A percentile compares a stretch with the other conserved stretches of the same genome.
Conservation (phyloP, 2,888 invertebrate genomes). For the Patella pellucida region DNA sequence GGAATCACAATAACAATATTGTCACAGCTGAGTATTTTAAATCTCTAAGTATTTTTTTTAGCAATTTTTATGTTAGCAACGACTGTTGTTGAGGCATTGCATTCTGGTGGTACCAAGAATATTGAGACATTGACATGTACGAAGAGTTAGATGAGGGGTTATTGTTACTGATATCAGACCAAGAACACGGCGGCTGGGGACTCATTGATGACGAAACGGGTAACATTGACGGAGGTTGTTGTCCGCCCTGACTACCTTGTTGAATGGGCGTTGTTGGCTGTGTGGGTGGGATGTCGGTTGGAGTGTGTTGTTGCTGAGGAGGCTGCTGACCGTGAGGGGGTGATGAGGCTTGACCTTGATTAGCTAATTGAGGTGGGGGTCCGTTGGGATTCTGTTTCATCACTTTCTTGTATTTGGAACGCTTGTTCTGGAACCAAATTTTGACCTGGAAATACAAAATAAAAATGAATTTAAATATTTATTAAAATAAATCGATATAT, state of each 20-base stretch:
- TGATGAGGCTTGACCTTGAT: slow-evolving; percentile 46
- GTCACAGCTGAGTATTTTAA: too few relatives aligned
- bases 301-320: slow-evolving; percentile 34
- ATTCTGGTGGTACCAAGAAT: slow-evolving; percentile 54
- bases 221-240: slow-evolving; percentile 33
- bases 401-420: slow-evolving; percentile 59
- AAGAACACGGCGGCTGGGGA: slow-evolving; percentile 51
- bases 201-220: slow-evolving; percentile 53
- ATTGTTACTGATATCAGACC: slow-evolving; percentile 48
- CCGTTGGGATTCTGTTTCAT: slow-evolving; percentile 52
- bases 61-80: slow-evolving; percentile 44
- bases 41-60: slow-evolving; percentile 8
- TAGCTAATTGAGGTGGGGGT: slow-evolving; percentile 28
- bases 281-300: slow-evolving; percentile 43
- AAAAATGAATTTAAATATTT: too few relatives aligned
- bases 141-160: slow-evolving; percentile 41
- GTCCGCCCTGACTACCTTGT: slow-evolving; percentile 39
- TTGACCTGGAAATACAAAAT: slow-evolving; percentile 48
- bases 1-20: too few relatives aligned
- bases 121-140: slow-evolving; percentile 53
- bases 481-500: too few relatives aligned
- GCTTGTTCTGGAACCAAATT: slow-evolving; percentile 58
- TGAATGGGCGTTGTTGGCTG: slow-evolving; percentile 39
- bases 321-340: slow-evolving; percentile 45
- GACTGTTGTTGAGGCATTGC: slow-evolving; percentile 47